Evolutionary conservation across 64 coral and sea anemone genomes (phyloP).

Genomic region (Astreopora myriophthalma): DNA sequence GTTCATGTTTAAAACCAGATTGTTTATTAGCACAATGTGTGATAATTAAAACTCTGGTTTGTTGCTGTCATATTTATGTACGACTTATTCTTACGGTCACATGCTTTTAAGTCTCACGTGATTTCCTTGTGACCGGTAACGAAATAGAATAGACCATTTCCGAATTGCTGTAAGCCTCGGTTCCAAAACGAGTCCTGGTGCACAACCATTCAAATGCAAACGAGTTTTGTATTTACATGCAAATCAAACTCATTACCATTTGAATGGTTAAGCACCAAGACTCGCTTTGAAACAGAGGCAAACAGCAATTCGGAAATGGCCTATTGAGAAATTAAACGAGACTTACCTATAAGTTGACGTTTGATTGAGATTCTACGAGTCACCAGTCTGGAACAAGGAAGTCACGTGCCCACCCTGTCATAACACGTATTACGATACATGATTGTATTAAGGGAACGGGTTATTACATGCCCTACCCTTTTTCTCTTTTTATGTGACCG

Average conservation of each 20-base stretch:
- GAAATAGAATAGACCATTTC: no score
- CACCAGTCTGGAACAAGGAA: slow-evolving; percentile 7
- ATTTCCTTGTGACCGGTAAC: background rate
- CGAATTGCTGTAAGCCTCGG: no score
- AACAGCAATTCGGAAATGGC: no score
- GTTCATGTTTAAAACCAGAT: background rate
- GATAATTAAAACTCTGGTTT: background rate
- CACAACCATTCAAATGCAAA: no score
- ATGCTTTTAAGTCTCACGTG: slow-evolving; percentile 28
- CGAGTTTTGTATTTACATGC: no score
- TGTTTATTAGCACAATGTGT: background rate
- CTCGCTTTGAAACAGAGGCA: no score
- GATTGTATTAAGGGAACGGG: no score
- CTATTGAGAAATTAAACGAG: slow-evolving; percentile 16
- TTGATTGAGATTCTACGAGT: slow-evolving; percentile 16
- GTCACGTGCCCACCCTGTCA: slow-evolving; percentile 6
- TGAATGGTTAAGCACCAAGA: no score
- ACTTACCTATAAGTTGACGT: slow-evolving; percentile 17
- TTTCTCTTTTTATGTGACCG: background rate
- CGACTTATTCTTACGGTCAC: slow-evolving; percentile 15
- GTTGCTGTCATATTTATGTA: background rate
- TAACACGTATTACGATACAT: background rate
- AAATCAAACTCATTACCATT: no score
- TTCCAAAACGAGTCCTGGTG: no score
- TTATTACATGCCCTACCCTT: no score